Evolutionary conservation across 2,113 vertebrate species (phyloP), one percentile per base, ranked within the genome.

Genomic region (Meles meles): DNA sequence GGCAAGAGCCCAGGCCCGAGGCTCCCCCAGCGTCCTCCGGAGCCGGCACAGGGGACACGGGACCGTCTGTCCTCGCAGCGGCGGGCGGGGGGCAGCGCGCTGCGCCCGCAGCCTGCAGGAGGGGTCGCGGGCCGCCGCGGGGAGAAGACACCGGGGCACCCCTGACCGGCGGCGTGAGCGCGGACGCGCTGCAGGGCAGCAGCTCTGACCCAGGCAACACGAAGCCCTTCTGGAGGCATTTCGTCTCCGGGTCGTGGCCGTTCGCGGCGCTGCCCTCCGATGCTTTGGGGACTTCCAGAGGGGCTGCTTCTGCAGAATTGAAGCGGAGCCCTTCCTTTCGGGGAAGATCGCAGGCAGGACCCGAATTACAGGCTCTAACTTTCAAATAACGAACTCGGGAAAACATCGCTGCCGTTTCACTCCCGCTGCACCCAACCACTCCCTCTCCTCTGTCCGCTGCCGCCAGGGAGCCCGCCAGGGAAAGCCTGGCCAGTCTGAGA

Each of bases 251-350:
- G 94, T 20, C 72, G 52, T 17, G 27, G 74, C 18, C 23, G 37
- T 72, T 47, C 59, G 74, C 27, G 27, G 37, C 27, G 44, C 67
- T 74, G 76, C 67, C 52, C 94, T 84, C 71, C 87, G 82, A 82
- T 49, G 63, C 94, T 96, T 65, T 67, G 69, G 85, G 90, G 85
- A 92, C 96, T 95, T 90, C 96, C 94, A 95, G 94, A 95, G 89
- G 85, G 44, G 39, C 17, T 21, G 31, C 44, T 94, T 92, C 84
- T 63, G 42, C 71, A 82, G 61, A 71, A 93, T 90, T 97, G 80
- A 85, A 94, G 83, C 83, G 88, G 87, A 96, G 74, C 59, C 47
- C 81, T 94, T 94, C 80, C 79, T 96, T 93, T 96, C 89, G 91
- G 83, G 52, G 82, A 88, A 96, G 94, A 94, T 92, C 82, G 89